Base-by-base conservation (phyloP, 2,113 vertebrate species). In the Pycnonotus jocosus region DNA sequence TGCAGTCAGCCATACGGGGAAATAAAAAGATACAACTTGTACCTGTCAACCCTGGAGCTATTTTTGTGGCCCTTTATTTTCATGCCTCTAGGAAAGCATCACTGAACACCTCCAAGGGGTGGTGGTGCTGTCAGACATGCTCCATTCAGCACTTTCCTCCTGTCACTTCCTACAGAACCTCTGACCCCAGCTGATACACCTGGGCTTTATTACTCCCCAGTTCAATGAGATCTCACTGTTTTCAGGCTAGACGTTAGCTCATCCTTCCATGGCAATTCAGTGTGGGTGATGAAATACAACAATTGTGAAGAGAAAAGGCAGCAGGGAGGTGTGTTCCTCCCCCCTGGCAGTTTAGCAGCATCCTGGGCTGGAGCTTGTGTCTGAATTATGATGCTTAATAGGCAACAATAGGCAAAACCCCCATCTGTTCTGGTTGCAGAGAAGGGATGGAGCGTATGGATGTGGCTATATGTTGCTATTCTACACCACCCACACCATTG, bases 401-500 rank as follows among this genome's bases (percentile, higher is more conserved):
- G 66, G n/a, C 53, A 82, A 42, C 24, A 72, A n/a, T 11, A 80
- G 38, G 21, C 19, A 92, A 72, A 42, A 42, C 17, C 73, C 45
- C 10, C 6, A 15, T 11, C 53, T 61, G 44, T 42, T 54, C 38
- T 37, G 30, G 70, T 19, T 13, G 54, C 38, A 54, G 38, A 38
- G 38, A 10, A 4, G 10, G 38, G 35, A 2, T 0, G 0, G 15
- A 68, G 23, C 0, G 0, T 24, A 24, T 38, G 54, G 28, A 19
- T 1, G 10, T 38, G 64, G 23, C 12, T 21, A 6, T 30, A 57
- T 31, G 20, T 50, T 35, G 25, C 16, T 31, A 7, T 45, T 61
- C 47, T 30, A 7, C 9, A 24, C 23, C 38, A 53, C 6, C 6
- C 23, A 22, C 4, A 23, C 19, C 27, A 28, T 24, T 28, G 15